These are phyloP conservation scores for Liolophura sinensis DNA, from an alignment of 1,140 invertebrate genomes.

Conservation along the genomic window DNA sequence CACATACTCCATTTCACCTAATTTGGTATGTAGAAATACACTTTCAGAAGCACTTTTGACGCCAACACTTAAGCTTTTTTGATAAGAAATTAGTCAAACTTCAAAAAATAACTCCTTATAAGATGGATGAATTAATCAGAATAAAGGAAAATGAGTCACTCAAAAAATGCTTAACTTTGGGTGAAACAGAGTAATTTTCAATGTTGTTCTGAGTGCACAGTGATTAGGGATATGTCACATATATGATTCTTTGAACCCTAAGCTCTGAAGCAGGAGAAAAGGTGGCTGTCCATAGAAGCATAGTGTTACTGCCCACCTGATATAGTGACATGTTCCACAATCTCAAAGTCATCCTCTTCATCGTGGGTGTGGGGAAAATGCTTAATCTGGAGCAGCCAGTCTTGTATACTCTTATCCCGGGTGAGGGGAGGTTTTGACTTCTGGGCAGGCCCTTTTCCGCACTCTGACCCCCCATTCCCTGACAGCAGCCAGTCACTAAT, in stretches of 20 bases:
- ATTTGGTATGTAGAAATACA: no score
- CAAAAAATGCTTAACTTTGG: no score
- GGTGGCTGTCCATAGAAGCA: not conserved
- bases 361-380: conserved; percentile 31
- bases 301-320: conserved; percentile 1
- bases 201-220: not conserved
- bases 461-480: conserved; percentile 1
- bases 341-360: conserved; percentile 48
- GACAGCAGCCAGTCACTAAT: conserved; percentile 20
- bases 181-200: no score
- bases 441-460: not conserved
- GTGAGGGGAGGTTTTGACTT: conserved; percentile 6
- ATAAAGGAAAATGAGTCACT: no score
- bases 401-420: conserved; percentile 33
- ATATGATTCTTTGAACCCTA: not conserved
- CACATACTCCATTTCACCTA: no score
- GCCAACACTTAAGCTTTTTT: no score
- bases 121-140: no score
- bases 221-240: not conserved
- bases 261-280: not conserved
- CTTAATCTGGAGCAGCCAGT: conserved; percentile 44
- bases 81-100: no score
- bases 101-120: no score
- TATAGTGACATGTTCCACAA: conserved; percentile 27
- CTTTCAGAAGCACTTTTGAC: no score